Base-by-base conservation (phyloP, 2,797 vertebrate genomes). In the Bradypodion pumilum region DNA sequence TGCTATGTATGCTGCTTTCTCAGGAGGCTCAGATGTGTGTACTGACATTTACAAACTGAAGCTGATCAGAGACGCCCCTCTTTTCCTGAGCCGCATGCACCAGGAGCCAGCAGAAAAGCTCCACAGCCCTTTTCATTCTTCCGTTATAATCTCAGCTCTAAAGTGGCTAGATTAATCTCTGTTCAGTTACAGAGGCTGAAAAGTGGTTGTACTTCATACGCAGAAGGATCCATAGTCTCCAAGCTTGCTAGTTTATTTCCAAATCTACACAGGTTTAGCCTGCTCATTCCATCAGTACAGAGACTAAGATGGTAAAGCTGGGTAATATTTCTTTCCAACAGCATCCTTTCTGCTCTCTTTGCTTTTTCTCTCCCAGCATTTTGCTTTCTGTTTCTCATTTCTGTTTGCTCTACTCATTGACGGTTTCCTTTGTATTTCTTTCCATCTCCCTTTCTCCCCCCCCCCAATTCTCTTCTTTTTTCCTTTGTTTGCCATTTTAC, bases 321-420 rank as follows among this genome's bases (percentile, higher is more conserved):
- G 13, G 25, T 19, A 66, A 46, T 21, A 19, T 15, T 70, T 80
- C 69, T 80, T 42, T 44, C 49, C 16, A 75, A 60, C 65, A 35
- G 63, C 32, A 65, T 74, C 66, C 27, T 76, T 75, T 63, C n/a
- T 35, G 84, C 89, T 91, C 85, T 87, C 88, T 81, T 81, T 75
- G 23, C 32, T 60, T 81, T n/a, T 85, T 62, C 87, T 89, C 87
- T 88, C 75, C 89, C 87, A 83, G 75, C 87, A 68, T 85, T 74
- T 70, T 84, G 52, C 87, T 75, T 85, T 74, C 76, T 84, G 52
- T 69, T n/a, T 42, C 76, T 70, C 44, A 66, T 88, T 86, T 87
- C 80, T 75, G 56, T 13, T 65, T 70, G 80, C 81, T 87, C 25
- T 76, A 85, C 74, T 88, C 46, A 74, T 85, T 35, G 49, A 77